phyloP scores from a whole-genome alignment of 2,797 vertebrate genomes.

The Neosilurus mollespiculum region DNA sequence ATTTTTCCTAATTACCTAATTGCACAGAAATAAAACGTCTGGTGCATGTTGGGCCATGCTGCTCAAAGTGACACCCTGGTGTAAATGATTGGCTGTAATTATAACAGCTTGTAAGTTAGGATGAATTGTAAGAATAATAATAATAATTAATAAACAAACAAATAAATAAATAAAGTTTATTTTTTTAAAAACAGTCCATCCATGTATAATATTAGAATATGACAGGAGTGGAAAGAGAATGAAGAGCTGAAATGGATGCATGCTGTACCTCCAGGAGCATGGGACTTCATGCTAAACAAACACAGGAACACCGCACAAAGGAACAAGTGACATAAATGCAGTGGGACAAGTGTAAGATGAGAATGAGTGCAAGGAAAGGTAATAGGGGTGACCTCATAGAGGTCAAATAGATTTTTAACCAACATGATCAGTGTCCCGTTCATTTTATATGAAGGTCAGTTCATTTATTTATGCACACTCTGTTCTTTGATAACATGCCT shows the following conservation, averaged over 20 bases:
- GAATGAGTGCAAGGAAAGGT: not conserved
- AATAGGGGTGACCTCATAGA: slow-evolving; percentile 1
- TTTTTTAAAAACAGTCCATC: not conserved
- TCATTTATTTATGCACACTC: slow-evolving; percentile 27
- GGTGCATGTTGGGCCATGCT: slow-evolving; percentile 1
- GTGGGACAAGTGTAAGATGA: slow-evolving; percentile 5
- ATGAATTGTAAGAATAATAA: not conserved
- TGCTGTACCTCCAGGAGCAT: not conserved
- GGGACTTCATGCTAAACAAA: not conserved
- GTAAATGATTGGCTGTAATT: slow-evolving; percentile 10
- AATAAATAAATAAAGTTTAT: too few relatives aligned
- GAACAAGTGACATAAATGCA: not conserved
- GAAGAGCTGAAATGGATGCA: not conserved
- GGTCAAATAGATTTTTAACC: slow-evolving; percentile 26
- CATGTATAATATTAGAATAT: not conserved
- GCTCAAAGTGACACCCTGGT: not conserved
- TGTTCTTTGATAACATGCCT: slow-evolving; percentile 20
- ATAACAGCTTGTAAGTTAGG: not conserved
- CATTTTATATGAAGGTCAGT: slow-evolving; percentile 28
- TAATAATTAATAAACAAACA: too few relatives aligned
- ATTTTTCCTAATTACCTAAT: slow-evolving; percentile 17
- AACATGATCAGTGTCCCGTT: slow-evolving; percentile 21
- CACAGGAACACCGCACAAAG: not conserved
- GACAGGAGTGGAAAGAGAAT: not conserved
- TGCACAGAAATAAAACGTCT: not conserved